These are phyloP conservation scores for Tachuris rubrigastra DNA, from an alignment of 2,113 vertebrate species.

Conservation along the genomic window DNA sequence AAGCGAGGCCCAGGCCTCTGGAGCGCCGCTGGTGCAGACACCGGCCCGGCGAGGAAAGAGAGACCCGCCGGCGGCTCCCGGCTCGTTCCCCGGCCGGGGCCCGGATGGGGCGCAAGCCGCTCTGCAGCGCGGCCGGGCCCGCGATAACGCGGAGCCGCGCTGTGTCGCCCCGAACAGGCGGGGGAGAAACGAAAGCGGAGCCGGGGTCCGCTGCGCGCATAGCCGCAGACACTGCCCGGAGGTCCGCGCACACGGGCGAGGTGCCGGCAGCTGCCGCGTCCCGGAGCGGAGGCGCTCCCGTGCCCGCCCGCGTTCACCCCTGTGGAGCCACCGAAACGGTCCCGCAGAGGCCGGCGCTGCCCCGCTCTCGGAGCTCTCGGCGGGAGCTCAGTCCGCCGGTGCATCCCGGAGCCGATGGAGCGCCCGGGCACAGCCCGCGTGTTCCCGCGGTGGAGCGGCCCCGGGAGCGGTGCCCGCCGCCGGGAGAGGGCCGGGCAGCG, in stretches of 20 bases:
- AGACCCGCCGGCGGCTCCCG: not conserved
- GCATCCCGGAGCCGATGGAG: not conserved
- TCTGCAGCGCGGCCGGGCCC: not conserved
- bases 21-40: not conserved
- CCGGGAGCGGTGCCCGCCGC: no score
- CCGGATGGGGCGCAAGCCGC: not conserved
- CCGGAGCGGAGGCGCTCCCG: not conserved
- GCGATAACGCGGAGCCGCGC: no score
- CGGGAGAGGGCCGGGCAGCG: not conserved
- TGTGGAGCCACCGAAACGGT: no score
- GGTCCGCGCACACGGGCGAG: no score
- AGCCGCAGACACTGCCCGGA: not conserved
- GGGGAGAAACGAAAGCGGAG: not conserved
- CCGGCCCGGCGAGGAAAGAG: not conserved
- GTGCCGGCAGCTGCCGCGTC: not conserved
- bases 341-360: not conserved
- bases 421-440: not conserved
- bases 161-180: not conserved
- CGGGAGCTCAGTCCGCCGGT: not conserved
- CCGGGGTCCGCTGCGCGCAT: not conserved
- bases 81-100: not conserved
- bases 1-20: not conserved
- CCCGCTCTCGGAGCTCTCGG: not conserved
- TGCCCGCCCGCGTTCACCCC: not conserved
- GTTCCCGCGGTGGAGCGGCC: not conserved